Evolutionary conservation across 2,888 invertebrate genomes (phyloP).

Genomic region (Allacma fusca): DNA sequence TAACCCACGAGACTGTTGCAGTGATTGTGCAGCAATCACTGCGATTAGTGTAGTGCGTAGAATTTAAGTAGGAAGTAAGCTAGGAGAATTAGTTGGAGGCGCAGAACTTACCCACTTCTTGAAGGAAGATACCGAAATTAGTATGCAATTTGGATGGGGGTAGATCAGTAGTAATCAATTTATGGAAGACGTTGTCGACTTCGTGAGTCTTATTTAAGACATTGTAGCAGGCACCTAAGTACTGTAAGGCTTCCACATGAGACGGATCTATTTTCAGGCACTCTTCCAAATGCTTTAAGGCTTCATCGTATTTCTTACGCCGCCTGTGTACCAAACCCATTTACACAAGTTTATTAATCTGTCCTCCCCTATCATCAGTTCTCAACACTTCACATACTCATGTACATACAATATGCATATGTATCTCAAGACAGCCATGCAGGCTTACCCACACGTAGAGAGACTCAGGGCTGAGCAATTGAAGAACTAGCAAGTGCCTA

Average conservation of each 20-base stretch:
- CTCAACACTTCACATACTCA: slow-evolving; percentile 26
- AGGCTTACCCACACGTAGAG: no score
- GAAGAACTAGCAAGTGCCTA: no score
- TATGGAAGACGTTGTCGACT: slow-evolving; percentile 56
- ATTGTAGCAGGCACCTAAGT: slow-evolving; percentile 59
- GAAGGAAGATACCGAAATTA: slow-evolving; percentile 58
- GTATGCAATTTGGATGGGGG: slow-evolving; percentile 58
- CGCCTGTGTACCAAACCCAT: slow-evolving; percentile 45
- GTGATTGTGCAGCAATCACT: not conserved
- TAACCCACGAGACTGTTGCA: not conserved
- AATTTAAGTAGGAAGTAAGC: slow-evolving; percentile 14
- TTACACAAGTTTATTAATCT: slow-evolving; percentile 28
- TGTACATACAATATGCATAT: no score
- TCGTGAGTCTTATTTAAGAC: slow-evolving; percentile 56
- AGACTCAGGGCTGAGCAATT: no score
- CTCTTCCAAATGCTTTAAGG: slow-evolving; percentile 56
- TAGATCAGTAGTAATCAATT: slow-evolving; percentile 57
- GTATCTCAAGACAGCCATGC: no score
- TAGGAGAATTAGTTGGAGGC: not conserved
- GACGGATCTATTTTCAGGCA: slow-evolving; percentile 56
- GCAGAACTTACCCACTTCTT: slow-evolving; percentile 55
- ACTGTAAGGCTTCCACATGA: slow-evolving; percentile 56
- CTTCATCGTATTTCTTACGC: slow-evolving; percentile 56
- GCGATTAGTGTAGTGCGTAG: slow-evolving; percentile 1
- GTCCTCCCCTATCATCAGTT: slow-evolving; percentile 26